Percentiles rank a stretch among this genome's conserved stretches.
Evolutionary conservation across 2,888 invertebrate species (phyloP).

Genomic region (Steinernema hermaphroditum): DNA sequence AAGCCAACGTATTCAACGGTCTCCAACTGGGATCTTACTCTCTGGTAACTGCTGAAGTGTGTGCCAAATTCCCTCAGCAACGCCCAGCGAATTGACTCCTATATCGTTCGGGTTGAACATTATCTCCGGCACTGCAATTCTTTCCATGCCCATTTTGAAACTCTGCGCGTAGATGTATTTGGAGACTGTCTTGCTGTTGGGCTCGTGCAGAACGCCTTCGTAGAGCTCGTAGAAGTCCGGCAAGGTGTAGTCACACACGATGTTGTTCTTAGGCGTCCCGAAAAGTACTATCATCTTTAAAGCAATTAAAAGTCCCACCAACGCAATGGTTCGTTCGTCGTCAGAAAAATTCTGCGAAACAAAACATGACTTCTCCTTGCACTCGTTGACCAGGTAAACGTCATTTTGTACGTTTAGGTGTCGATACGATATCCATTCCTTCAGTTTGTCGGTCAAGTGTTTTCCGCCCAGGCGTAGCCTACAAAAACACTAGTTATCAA

Average conservation of each 20-base stretch:
- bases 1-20: too few relatives aligned
- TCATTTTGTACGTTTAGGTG: slow-evolving; percentile 91
- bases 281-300: too few relatives aligned
- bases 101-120: slow-evolving; percentile 92
- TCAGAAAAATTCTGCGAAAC: slow-evolving; percentile 81
- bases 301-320: too few relatives aligned
- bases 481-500: slow-evolving; percentile 55
- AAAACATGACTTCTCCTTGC: slow-evolving; percentile 94
- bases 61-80: slow-evolving; percentile 83
- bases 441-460: slow-evolving; percentile 91
- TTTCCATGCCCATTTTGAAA: slow-evolving; percentile 77
- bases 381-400: slow-evolving; percentile 95
- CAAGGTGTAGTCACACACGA: too few relatives aligned
- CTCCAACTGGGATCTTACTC: slow-evolving; percentile 64
- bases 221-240: not conserved
- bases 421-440: slow-evolving; percentile 92
- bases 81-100: slow-evolving; percentile 86
- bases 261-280: not conserved
- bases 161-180: slow-evolving; percentile 67
- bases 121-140: slow-evolving; percentile 90
- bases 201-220: slow-evolving; percentile 76
- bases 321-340: slow-evolving; percentile 77
- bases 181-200: not conserved
- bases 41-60: slow-evolving; percentile 76
- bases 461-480: slow-evolving; percentile 95